Evolutionary conservation across 2,888 invertebrate genomes (phyloP).

Genomic region (Halictus quadricinctus): DNA sequence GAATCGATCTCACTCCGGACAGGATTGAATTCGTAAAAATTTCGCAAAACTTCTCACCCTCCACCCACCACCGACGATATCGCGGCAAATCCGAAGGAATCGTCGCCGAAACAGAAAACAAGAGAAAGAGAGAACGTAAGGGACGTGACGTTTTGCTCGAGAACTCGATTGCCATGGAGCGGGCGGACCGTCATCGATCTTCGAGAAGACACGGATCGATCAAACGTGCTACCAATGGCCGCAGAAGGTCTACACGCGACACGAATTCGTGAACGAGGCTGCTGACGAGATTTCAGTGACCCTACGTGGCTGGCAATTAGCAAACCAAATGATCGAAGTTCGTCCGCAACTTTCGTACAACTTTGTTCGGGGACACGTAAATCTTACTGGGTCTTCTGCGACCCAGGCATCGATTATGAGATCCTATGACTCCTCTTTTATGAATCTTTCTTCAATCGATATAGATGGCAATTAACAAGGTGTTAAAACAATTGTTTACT

Average conservation of each 20-base stretch:
- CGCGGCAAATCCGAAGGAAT: slow-evolving; percentile 33
- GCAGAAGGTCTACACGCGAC: slow-evolving; percentile 38
- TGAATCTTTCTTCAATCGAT: too few species aligned
- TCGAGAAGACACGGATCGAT: slow-evolving; percentile 47
- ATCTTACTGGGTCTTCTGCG: neutral
- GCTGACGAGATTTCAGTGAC: neutral
- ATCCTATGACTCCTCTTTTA: too few species aligned
- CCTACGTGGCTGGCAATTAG: slow-evolving; percentile 35
- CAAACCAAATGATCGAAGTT: slow-evolving; percentile 47
- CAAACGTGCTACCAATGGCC: slow-evolving; percentile 47
- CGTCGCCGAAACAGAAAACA: neutral
- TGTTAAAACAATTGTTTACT: too few species aligned
- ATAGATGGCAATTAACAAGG: too few species aligned
- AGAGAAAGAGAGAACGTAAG: neutral
- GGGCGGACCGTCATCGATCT: slow-evolving; percentile 51
- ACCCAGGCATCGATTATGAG: neutral
- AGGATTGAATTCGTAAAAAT: slow-evolving; percentile 66
- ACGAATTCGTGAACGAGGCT: slow-evolving; percentile 43
- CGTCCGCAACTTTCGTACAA: neutral
- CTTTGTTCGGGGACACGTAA: neutral
- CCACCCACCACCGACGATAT: neutral
- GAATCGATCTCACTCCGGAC: slow-evolving; percentile 45
- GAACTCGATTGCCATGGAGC: slow-evolving; percentile 45
- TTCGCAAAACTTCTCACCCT: slow-evolving; percentile 33
- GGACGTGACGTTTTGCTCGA: slow-evolving; percentile 1